Percentiles rank a stretch among this genome's conserved stretches.
Conservation (phyloP, 2,113 vertebrate genomes). For the Mormoops blainvillei region DNA sequence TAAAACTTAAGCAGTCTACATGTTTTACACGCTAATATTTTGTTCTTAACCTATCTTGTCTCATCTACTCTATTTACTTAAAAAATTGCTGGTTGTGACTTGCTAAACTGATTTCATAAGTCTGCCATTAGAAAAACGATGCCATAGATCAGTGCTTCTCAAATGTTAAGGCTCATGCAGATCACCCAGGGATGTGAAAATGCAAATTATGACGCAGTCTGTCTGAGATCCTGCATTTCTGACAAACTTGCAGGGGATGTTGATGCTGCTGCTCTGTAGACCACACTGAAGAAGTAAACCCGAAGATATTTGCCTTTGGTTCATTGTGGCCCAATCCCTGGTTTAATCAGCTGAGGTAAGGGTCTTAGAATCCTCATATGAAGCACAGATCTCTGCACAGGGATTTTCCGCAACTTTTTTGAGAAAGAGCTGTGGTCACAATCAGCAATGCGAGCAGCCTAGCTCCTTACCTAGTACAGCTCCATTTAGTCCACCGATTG, state of each 20-base stretch:
- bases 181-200: background rate
- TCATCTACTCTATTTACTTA: background rate
- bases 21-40: background rate
- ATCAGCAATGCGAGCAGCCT: background rate
- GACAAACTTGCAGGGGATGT: background rate
- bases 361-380: background rate
- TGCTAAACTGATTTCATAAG: background rate
- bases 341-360: background rate
- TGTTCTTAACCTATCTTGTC: background rate
- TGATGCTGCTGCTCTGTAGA: background rate
- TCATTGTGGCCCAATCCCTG: background rate
- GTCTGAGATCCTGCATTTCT: background rate
- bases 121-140: background rate
- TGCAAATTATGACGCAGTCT: background rate
- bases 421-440: background rate
- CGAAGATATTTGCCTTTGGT: background rate
- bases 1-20: background rate
- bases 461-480: background rate
- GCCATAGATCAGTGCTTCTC: background rate
- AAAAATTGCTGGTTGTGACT: background rate
- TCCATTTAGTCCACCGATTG: background rate
- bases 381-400: background rate
- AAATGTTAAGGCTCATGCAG: background rate
- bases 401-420: background rate
- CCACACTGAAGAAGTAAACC: background rate